Evolutionary conservation across 92 coral and sea anemone species (phyloP), one percentile per base, ranked within the genome.

Genomic region (Nematostella vectensis): DNA sequence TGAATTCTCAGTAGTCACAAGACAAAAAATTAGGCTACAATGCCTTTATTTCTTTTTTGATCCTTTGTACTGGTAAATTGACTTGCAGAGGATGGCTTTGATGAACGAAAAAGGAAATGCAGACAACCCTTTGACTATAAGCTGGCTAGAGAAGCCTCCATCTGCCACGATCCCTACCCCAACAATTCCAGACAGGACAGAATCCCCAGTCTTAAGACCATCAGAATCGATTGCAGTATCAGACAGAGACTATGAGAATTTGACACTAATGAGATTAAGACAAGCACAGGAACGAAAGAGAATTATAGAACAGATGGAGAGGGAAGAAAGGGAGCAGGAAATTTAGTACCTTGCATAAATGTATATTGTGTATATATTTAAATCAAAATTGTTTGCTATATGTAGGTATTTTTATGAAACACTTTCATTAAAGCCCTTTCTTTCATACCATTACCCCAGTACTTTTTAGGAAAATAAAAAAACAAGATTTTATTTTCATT

Each of bases 201-300:
- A 22, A 16, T 23, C 57, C 16, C 0, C 52, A 57, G 21, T 50
- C 59, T 44, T 22, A 19, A 25, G 45, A 47, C 31, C 11, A 0
- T 12, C 69, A 11, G 69, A 33, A 48, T 24, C 47, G 10, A 27
- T 48, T 10, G n/a, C 58, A n/a, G 48, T 39, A 40, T 49, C 73
- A 3, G 77, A 66, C 55, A 71, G 68, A 62, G 98, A 91, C 69
- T 91, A 70, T 65, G 98, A 91, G 58, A 82, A 79, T 42, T 58
- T 91, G 23, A 86, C 86, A 21, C 76, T 91, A 47, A 86, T 88
- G 89, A 88, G 81, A 77, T 68, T 91, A 38, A 83, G 96, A 25
- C 98, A 91, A 64, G 89, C 88, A 50, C 85, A 91, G 64, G 98
- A 91, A 48, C 70, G 98, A 48, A 91, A 87, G 70, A 59, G 93